Evolutionary conservation across 2,888 invertebrate species (phyloP), one percentile per base, ranked within the genome.

Genomic region (Chironomus tentans): DNA sequence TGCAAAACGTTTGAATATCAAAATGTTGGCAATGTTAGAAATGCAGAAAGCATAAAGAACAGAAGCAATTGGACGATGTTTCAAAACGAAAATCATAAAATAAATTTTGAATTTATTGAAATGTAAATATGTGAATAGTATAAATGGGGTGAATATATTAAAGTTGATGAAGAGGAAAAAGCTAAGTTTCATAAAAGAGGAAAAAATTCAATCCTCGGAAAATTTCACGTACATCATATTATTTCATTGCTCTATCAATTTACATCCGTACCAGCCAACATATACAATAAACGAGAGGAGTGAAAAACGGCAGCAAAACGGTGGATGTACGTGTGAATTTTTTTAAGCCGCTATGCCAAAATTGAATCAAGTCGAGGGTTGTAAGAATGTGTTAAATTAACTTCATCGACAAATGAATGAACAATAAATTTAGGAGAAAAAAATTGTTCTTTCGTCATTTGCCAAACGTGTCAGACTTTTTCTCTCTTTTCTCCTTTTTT

Each of bases 81-180:
- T 10, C 38, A 38, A 38, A 38, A 28, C 2, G 4, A 10, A 10
- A 38, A 10, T 38, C 38, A 10, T 38, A 38, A 38, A 38, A 46
- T 46, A 46, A 69, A 69, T 69, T 46, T 47, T 3, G 46, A 69
- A 69, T 69, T 69, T 46, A 69, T 69, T 69, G 69, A 69, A 46
- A 69, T 69, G 47, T 12, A 21, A 62, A 62, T 62, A 18, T 21
- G 15, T 69, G 18, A 68, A 68, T 47, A 15, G 56, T n/a, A 18
- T n/a, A 15, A 38, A n/a, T 46, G 6, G 69, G 24, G 21, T 68
- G 69, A 69, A 69, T 69, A 69, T 10, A 69, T 69, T 69, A 46
- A 69, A 62, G 62, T 5, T 28, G 28, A 28, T 28, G 56, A 18
- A 18, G 15, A 56, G 56, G 56, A 56, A 56, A n/a, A 56, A 15